Evolutionary conservation across 1,140 invertebrate genomes (phyloP).

Genomic region (Temnothorax longispinosus): DNA sequence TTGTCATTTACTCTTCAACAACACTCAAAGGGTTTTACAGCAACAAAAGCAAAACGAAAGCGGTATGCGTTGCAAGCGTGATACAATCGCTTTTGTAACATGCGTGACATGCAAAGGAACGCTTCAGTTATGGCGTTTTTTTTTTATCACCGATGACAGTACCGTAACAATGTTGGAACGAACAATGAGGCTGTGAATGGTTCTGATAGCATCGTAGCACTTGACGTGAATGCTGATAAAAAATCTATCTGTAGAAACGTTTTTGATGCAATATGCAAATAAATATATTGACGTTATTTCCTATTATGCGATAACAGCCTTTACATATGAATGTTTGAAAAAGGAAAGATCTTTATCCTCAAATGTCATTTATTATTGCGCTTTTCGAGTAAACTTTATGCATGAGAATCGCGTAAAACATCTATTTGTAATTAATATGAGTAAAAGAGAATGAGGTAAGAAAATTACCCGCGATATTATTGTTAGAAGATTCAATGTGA

Average conservation of each 20-base stretch:
- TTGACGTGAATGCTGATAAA: constrained; percentile 43
- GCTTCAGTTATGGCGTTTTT: constrained; percentile 37
- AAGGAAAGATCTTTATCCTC: background rate
- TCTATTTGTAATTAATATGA: background rate
- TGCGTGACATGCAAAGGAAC: constrained; percentile 53
- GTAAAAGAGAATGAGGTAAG: background rate
- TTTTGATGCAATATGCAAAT: constrained; percentile 35
- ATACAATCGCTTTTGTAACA: constrained; percentile 41
- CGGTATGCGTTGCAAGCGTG: constrained; percentile 34
- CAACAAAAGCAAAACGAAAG: constrained; percentile 35
- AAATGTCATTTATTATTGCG: background rate
- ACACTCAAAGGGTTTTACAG: constrained; percentile 10
- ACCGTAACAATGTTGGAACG: constrained; percentile 31
- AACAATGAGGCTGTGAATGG: constrained; percentile 41
- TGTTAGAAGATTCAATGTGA: background rate
- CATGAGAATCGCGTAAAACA: background rate
- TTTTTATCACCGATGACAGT: constrained; percentile 38
- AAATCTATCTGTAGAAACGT: constrained; percentile 31
- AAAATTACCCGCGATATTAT: background rate
- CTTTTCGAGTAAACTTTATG: constrained; percentile 14
- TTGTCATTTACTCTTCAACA: constrained; percentile 34
- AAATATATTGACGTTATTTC: constrained; percentile 37
- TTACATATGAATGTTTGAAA: background rate
- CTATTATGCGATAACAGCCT: background rate
- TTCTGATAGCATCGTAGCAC: constrained; percentile 30